These are phyloP conservation scores for Noctua fimbriata DNA, from an alignment of 2,888 invertebrate species.

Conservation along the genomic window DNA sequence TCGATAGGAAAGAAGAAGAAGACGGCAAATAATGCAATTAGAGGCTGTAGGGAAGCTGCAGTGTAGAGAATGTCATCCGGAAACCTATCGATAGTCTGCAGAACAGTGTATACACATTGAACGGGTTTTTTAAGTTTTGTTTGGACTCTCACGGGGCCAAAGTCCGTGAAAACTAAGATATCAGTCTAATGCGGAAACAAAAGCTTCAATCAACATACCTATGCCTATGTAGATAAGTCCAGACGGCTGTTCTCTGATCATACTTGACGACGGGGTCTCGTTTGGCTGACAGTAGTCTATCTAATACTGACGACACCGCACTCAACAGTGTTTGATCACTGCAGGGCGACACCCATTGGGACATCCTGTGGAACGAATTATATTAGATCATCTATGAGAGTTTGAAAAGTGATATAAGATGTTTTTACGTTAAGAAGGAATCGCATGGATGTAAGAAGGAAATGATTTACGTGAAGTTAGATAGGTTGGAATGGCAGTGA, in stretches of 20 bases:
- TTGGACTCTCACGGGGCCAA: background rate
- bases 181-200: background rate
- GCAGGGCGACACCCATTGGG: constrained; percentile 90
- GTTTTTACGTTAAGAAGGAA: background rate
- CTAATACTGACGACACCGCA: constrained; percentile 97
- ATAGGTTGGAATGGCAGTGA: background rate
- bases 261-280: constrained; percentile 98
- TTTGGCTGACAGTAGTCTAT: constrained; percentile 95
- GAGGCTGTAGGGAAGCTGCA: background rate
- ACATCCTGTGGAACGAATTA: constrained; percentile 83
- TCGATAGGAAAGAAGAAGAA: background rate
- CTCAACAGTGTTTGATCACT: constrained; percentile 93
- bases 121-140: background rate
- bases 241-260: constrained; percentile 96
- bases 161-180: background rate
- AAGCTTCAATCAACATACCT: constrained; percentile 71
- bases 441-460: background rate
- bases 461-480: background rate
- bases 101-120: background rate
- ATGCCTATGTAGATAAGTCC: constrained; percentile 98
- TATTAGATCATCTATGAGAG: background rate
- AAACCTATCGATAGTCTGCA: background rate
- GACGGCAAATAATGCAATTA: background rate
- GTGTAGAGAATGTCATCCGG: background rate
- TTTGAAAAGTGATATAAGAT: background rate